Evolutionary conservation across 2,113 vertebrate species (phyloP).

Genomic region (Psophia crepitans): DNA sequence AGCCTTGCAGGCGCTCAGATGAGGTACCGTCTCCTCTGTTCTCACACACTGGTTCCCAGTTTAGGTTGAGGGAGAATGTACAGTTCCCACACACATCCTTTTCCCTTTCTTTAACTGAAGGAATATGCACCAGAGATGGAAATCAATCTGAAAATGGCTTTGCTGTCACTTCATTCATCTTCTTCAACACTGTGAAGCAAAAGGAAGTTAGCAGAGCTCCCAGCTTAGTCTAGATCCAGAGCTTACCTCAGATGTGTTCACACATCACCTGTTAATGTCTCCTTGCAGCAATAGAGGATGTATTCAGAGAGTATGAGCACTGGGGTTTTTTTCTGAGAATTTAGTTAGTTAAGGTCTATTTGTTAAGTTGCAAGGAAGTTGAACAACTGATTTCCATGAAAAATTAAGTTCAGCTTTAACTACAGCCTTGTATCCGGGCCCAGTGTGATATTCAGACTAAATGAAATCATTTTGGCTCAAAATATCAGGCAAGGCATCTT

Average conservation of each 20-base stretch:
- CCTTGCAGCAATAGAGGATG: background rate
- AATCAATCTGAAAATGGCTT: background rate
- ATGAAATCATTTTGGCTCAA: background rate
- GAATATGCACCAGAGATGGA: fast-evolving
- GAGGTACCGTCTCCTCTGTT: background rate
- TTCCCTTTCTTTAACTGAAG: background rate
- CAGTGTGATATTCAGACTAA: fast-evolving
- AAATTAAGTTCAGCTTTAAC: background rate
- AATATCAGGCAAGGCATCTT: background rate
- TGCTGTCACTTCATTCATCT: background rate
- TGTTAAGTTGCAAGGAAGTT: background rate
- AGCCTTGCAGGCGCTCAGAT: background rate
- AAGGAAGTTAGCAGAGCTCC: background rate
- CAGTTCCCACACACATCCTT: too few relatives aligned
- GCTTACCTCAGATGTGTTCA: background rate
- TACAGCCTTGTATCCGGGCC: fast-evolving
- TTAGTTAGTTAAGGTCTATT: background rate
- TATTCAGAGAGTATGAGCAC: fast-evolving
- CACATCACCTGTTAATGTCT: background rate
- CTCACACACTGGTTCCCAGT: background rate
- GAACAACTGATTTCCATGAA: background rate
- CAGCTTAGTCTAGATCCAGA: background rate
- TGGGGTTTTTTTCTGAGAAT: background rate
- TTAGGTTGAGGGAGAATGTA: background rate
- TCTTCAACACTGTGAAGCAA: background rate